Evolutionary conservation across 1,140 invertebrate genomes (phyloP).

Genomic region (Lysiphlebus fabarum): DNA sequence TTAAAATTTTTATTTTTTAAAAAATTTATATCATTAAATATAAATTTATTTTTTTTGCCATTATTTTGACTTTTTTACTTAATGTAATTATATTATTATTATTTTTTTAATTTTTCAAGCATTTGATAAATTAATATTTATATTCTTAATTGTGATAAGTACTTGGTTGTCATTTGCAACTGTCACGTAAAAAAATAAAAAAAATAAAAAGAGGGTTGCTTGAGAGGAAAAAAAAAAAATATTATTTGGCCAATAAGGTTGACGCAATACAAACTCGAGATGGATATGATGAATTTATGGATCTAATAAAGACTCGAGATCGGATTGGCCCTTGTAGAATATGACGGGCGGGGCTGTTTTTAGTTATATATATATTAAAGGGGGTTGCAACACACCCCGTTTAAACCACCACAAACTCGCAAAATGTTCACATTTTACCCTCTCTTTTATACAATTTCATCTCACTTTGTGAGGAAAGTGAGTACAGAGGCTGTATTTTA

Average conservation of each 20-base stretch:
- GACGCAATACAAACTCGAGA: slow-evolving; percentile 33
- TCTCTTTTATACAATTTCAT: not conserved
- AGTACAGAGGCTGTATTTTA: no score
- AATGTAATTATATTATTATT: no score
- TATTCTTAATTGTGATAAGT: not conserved
- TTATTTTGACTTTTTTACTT: no score
- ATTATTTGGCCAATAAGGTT: slow-evolving; percentile 43
- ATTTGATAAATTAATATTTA: not conserved
- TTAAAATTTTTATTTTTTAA: no score
- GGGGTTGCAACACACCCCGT: slow-evolving; percentile 26
- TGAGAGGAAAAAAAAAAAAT: no score
- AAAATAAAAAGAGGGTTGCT: no score
- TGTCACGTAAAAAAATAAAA: no score
- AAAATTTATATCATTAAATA: no score
- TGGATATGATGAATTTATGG: slow-evolving; percentile 60
- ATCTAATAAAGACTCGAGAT: slow-evolving; percentile 56
- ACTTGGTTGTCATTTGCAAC: no score
- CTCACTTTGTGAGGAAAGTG: not conserved
- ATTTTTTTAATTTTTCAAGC: no score
- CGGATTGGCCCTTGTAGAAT: slow-evolving; percentile 54
- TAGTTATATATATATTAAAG: not conserved
- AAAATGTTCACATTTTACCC: no score
- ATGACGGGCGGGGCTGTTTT: slow-evolving; percentile 53
- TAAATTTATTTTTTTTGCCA: no score
- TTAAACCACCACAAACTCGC: slow-evolving; percentile 7